Evolutionary conservation across 2,888 invertebrate genomes (phyloP), one percentile per base, ranked within the genome.

Genomic region (Osmoderma eremita): DNA sequence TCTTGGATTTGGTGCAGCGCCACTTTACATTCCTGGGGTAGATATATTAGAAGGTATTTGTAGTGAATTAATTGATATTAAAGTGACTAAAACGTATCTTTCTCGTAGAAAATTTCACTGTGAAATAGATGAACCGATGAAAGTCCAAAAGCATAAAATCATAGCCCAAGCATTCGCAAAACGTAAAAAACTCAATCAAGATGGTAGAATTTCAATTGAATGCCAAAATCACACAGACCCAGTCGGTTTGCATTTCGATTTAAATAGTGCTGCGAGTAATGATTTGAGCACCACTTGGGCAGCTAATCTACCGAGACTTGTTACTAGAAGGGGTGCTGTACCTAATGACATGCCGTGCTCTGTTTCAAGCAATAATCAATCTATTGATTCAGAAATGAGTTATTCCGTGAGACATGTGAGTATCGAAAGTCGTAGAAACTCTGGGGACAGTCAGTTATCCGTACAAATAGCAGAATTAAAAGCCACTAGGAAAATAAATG

Each of bases 1-100:
- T 93, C 94, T 0, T 97, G 96, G 95, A 92, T 95, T 30, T 97
- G 95, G 95, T 96, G 94, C 5, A 88, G 88, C 18, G 91, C 94
- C 41, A 93, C 95, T 3, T 81, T 93, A 4, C 89, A 91, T 73
- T 90, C 92, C 12, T 98, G 97, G 97, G 88, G 89, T 69, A 86
- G 95, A 65, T 94, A 93, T 81, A 84, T 95, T 66, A 87, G 90
- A 78, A 91, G 91, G 95, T 95, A 83, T 77, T 1, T 30, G 20
- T 38, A 38, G 10, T 39, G 65, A 66, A 22, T 42, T 38, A 45
- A 30, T 38, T 39, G 36, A 30, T 65, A 54, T 36, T 30, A 30
- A 42, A 42, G n/a, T 42, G 17, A 42, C 5, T 42, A 42, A 42
- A 30, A 30, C 8, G 5, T 42, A 13, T 42, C n/a, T 42, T 42